phyloP scores from a whole-genome alignment of 2,888 invertebrate species.

The Chironomus tentans region DNA sequence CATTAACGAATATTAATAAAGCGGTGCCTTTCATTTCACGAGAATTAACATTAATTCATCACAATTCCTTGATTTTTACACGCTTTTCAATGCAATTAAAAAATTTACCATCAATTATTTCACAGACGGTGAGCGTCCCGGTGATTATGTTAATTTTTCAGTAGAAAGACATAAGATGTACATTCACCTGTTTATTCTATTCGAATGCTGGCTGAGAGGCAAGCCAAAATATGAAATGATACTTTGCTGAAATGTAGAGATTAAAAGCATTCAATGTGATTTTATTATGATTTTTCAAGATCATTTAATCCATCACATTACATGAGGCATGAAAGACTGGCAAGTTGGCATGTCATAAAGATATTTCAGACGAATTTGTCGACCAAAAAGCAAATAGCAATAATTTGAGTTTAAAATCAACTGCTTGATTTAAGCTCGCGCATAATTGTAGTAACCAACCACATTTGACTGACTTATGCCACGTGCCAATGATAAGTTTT shows the following conservation, averaged over 20 bases:
- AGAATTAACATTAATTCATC: slow-evolving; percentile 15
- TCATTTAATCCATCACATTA: slow-evolving; percentile 15
- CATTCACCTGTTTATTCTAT: no score
- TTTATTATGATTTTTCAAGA: background rate
- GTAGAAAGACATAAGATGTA: no score
- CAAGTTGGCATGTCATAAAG: background rate
- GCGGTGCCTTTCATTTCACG: slow-evolving; percentile 3
- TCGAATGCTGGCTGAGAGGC: no score
- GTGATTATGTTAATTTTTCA: slow-evolving; percentile 16
- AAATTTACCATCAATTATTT: background rate
- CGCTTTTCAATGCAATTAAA: slow-evolving; percentile 7
- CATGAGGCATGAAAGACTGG: background rate
- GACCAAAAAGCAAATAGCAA: slow-evolving; percentile 5
- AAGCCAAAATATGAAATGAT: background rate
- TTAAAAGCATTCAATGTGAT: background rate
- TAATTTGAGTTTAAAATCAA: slow-evolving; percentile 10
- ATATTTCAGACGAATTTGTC: background rate
- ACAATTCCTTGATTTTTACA: slow-evolving; percentile 23
- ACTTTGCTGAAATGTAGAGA: slow-evolving; percentile 7
- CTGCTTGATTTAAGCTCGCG: background rate
- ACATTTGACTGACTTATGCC: slow-evolving; percentile 8
- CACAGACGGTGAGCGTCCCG: background rate
- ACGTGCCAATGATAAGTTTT: slow-evolving; percentile 22
- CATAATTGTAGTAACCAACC: background rate
- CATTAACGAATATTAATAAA: slow-evolving; percentile 20